Evolutionary conservation across 2,113 vertebrate genomes (phyloP).

Genomic region (Oncorhynchus keta): DNA sequence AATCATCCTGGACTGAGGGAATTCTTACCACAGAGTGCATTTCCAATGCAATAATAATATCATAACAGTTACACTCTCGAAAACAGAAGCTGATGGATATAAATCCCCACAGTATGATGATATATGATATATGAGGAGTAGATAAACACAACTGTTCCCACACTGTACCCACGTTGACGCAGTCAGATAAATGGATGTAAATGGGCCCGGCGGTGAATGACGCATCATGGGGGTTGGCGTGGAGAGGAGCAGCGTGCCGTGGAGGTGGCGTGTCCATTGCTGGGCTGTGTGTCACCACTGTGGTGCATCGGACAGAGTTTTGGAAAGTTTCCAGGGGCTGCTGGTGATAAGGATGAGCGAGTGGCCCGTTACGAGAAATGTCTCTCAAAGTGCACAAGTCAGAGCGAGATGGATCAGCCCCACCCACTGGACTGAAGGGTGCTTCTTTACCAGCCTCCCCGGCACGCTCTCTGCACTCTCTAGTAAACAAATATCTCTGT

Average conservation of each 20-base stretch:
- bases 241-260: too few relatives aligned
- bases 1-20: not conserved
- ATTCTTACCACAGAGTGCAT: not conserved
- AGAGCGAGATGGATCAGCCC: slow-evolving; percentile 5
- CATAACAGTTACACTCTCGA: not conserved
- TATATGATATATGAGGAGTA: not conserved
- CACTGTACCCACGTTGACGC: not conserved
- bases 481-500: not conserved
- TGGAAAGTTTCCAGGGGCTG: not conserved
- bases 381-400: slow-evolving; percentile 8
- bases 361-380: slow-evolving; percentile 18
- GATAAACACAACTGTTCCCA: slow-evolving; percentile 4
- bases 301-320: not conserved
- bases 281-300: slow-evolving; percentile 13
- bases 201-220: slow-evolving; percentile 5
- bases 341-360: slow-evolving; percentile 32
- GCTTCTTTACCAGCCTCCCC: slow-evolving; percentile 9
- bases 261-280: not conserved
- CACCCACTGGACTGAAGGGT: not conserved
- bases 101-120: slow-evolving; percentile 14
- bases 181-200: slow-evolving; percentile 10
- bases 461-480: not conserved
- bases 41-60: not conserved
- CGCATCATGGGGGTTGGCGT: slow-evolving; percentile 3
- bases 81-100: not conserved